Evolutionary conservation across 2,797 vertebrate genomes (phyloP), one percentile per base, ranked within the genome.

Genomic region (Xerus rutilus): DNA sequence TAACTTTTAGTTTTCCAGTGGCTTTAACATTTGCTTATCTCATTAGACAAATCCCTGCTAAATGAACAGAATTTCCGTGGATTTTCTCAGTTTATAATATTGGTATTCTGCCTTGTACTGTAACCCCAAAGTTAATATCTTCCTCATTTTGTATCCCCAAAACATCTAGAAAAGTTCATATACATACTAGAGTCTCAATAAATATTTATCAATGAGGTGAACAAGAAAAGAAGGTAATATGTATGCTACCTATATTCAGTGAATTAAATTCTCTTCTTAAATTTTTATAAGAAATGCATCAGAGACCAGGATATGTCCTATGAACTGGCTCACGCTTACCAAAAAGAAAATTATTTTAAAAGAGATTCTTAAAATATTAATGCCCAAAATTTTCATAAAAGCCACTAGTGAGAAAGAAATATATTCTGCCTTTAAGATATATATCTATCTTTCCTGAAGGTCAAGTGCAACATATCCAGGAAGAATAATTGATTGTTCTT

Each of bases 301-400:
- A 89, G 12, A 90, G 35, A 77, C 35, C 59, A 21, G 67, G 7
- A 5, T 92, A 47, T 73, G 14, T 91, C 49, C 18, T 77, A 82
- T 72, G 73, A 17, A 90, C 18, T 15, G 79, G 65, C 28, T 96
- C 25, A 57, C n/a, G 45, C 43, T 67, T 91, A 79, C 52, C 9
- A 59, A 39, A 88, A 83, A 25, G 23, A 92, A 83, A 59, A 86
- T 76, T 78, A 6, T 76, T 93, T 74, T 79, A n/a, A 94, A 78
- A 85, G 17, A 39, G 12, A 93, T 64, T 94, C 69, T 91, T 96
- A 93, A 92, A 93, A 91, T 81, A 95, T 67, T 81, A 97, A 88
- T 78, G 28, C 3, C 43, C 54, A 76, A 65, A 70, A 86, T 89
- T 96, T 89, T 89, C 67, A 81, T 96, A 69, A 91, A 94, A 65